A percentile compares a stretch with the other conserved stretches of the same genome.
These are phyloP conservation scores for Chrysotoxum bicinctum DNA, from an alignment of 2,888 invertebrate genomes.

Conservation along the genomic window DNA sequence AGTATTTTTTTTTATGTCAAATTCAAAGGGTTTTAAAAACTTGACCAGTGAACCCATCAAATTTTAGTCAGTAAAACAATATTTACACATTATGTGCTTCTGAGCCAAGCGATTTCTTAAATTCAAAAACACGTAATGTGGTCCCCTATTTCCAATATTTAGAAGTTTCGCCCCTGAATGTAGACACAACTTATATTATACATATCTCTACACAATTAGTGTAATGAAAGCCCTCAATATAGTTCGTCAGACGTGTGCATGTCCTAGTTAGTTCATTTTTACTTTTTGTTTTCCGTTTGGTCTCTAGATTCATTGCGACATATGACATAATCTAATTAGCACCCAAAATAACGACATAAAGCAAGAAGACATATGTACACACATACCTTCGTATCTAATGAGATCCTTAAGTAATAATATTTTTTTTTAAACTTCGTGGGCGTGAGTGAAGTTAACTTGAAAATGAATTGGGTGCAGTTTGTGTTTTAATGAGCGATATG, in stretches of 20 bases:
- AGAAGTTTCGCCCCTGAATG: neutral
- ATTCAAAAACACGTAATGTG: neutral
- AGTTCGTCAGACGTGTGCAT: neutral
- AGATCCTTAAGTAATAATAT: slow-evolving; percentile 5
- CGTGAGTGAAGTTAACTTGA: slow-evolving; percentile 10
- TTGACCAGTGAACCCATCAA: no score
- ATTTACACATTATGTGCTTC: no score
- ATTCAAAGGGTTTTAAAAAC: no score
- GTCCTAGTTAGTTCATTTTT: neutral
- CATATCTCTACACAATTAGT: slow-evolving; percentile 13
- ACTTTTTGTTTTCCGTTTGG: neutral
- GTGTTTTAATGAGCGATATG: neutral
- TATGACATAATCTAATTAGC: slow-evolving; percentile 20
- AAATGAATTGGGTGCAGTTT: slow-evolving; percentile 7
- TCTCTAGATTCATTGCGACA: neutral
- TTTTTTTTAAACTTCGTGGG: neutral
- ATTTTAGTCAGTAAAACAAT: no score
- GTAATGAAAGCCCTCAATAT: slow-evolving; percentile 14
- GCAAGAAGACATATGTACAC: no score
- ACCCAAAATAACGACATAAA: neutral
- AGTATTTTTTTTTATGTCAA: no score
- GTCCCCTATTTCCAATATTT: neutral
- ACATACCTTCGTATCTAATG: no score
- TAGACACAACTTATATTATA: slow-evolving; percentile 1
- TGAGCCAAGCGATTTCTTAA: neutral